Conservation (phyloP, 2,888 invertebrate genomes). For the Imbricaverruca yamaguchii region DNA sequence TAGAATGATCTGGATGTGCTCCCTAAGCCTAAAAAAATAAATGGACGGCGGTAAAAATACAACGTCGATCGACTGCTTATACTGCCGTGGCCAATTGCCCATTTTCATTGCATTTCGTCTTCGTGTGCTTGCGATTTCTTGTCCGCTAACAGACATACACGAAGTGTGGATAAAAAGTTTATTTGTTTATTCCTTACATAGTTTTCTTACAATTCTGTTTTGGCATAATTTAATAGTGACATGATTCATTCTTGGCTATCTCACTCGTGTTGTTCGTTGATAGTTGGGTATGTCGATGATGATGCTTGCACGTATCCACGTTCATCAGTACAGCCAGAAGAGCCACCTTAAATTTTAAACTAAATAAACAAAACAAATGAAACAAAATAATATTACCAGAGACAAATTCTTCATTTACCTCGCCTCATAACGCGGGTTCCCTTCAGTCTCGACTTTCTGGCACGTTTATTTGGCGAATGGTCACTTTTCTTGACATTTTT, state of each 20-base stretch:
- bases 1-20: no score
- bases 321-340: background rate
- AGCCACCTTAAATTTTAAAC: background rate
- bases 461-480: background rate
- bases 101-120: no score
- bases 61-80: no score
- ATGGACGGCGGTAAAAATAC: no score
- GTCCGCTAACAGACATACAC: no score
- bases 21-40: no score
- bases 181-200: background rate
- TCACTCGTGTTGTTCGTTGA: background rate
- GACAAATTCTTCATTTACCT: background rate
- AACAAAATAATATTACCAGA: background rate
- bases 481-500: background rate
- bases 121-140: no score
- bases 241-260: background rate
- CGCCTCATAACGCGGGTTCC: background rate
- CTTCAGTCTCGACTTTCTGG: background rate
- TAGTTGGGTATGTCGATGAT: no score
- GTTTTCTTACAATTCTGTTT: background rate
- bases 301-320: no score
- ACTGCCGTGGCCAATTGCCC: no score
- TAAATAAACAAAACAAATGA: background rate
- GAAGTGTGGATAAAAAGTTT: background rate
- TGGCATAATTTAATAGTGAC: slow-evolving; percentile 6